Percentiles rank a stretch among this genome's conserved stretches.
These are phyloP conservation scores for Drosophila kambysellisi DNA, from an alignment of 2,888 invertebrate genomes.

Conservation along the genomic window DNA sequence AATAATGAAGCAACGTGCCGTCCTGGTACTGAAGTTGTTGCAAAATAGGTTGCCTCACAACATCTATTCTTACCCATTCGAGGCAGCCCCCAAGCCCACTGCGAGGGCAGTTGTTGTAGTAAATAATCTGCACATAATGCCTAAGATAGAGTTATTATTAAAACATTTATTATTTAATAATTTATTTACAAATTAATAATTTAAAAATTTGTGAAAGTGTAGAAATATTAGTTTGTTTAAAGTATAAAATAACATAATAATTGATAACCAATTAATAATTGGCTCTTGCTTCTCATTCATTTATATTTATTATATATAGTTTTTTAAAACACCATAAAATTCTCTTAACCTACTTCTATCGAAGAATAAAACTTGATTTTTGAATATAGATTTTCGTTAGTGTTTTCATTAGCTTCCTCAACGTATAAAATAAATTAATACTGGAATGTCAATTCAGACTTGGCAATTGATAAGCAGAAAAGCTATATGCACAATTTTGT, in stretches of 20 bases:
- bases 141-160: not conserved
- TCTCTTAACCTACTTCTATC: not conserved
- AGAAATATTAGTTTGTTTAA: not conserved
- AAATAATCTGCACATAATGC: not conserved
- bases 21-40: slow-evolving; percentile 31
- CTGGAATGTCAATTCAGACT: not conserved
- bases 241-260: not conserved
- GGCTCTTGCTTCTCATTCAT: not conserved
- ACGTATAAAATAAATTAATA: not conserved
- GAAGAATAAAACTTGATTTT: not conserved
- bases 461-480: not conserved
- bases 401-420: not conserved
- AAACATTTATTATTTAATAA: not conserved
- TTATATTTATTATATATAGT: not conserved
- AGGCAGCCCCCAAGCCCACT: slow-evolving; percentile 1
- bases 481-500: not conserved
- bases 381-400: not conserved
- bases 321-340: not conserved
- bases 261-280: not conserved
- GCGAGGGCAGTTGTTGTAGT: slow-evolving; percentile 29
- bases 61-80: not conserved
- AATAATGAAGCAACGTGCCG: slow-evolving; percentile 60
- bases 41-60: slow-evolving; percentile 26
- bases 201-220: not conserved
- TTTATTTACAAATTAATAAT: not conserved